Conservation (phyloP, 92 coral and sea anemone species). For the Palythoa heliodiscus region DNA sequence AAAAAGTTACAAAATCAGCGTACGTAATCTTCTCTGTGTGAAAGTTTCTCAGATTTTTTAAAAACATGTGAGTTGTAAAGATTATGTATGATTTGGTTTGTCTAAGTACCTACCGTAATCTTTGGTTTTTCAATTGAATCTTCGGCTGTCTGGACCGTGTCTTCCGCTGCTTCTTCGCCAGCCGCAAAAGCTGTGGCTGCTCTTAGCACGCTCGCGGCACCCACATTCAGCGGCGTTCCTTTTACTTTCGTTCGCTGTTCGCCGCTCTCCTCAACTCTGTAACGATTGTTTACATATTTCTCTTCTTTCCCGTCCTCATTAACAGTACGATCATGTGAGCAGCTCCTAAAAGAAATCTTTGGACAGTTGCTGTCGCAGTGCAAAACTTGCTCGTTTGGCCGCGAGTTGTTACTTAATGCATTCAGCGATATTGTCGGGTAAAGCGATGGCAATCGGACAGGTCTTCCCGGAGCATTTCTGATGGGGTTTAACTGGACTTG, state of each 20-base stretch:
- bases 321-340: conserved; percentile 11
- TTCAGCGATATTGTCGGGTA: conserved; percentile 78
- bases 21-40: no score
- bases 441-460: conserved; percentile 67
- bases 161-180: conserved; percentile 65
- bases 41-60: background rate
- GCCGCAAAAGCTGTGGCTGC: conserved; percentile 81
- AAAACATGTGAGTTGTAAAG: background rate
- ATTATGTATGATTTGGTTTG: background rate
- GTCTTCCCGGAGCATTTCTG: conserved; percentile 60
- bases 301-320: conserved; percentile 10
- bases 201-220: conserved; percentile 76
- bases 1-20: no score
- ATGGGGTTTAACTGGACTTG: conserved; percentile 46
- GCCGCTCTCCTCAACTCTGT: background rate
- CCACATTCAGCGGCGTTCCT: conserved; percentile 75
- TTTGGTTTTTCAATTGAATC: conserved; percentile 69
- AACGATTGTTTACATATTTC: conserved; percentile 18
- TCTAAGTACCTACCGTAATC: conserved; percentile 40
- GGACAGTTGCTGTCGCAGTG: background rate
- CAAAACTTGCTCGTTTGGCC: background rate
- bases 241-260: conserved; percentile 45
- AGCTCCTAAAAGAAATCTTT: conserved; percentile 9
- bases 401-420: conserved; percentile 55
- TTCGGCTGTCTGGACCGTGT: conserved; percentile 67